phyloP scores from a whole-genome alignment of 1,140 invertebrate species.

The Dendrolimus kikuchii region DNA sequence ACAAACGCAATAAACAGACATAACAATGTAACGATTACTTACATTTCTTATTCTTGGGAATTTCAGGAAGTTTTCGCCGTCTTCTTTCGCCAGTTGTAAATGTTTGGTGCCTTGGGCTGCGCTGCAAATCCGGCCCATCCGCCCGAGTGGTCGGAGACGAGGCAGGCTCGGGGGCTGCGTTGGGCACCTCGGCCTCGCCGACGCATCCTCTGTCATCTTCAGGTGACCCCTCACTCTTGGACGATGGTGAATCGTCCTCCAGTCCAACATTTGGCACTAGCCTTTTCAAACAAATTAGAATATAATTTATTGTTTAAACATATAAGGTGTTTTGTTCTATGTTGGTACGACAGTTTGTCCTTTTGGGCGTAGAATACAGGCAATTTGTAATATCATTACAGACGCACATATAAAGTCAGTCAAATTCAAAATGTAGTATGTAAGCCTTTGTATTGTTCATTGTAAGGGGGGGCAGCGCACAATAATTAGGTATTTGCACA shows the following conservation, averaged over 20 bases:
- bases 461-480: too few species aligned
- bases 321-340: too few species aligned
- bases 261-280: slow-evolving; percentile 84
- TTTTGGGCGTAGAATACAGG: too few species aligned
- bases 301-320: too few species aligned
- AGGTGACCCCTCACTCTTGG: slow-evolving; percentile 77
- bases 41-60: slow-evolving; percentile 91
- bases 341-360: too few species aligned
- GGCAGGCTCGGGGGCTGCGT: slow-evolving; percentile 18
- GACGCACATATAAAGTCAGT: too few species aligned
- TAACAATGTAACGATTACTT: slow-evolving; percentile 42
- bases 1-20: background rate
- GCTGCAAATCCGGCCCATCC: slow-evolving; percentile 40
- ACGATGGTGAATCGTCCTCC: slow-evolving; percentile 84
- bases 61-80: slow-evolving; percentile 87
- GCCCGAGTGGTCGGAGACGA: slow-evolving; percentile 27
- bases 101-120: slow-evolving; percentile 50
- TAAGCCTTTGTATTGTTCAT: too few species aligned
- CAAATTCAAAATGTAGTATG: too few species aligned
- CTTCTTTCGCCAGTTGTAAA: slow-evolving; percentile 75
- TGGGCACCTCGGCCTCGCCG: slow-evolving; percentile 28
- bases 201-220: slow-evolving; percentile 47
- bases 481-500: too few species aligned
- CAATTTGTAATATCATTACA: too few species aligned
- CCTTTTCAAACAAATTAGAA: slow-evolving; percentile 47